Percentiles rank a stretch among this genome's conserved stretches.
These are phyloP conservation scores for Ephestia elutella DNA, from an alignment of 1,140 invertebrate genomes.

Conservation along the genomic window DNA sequence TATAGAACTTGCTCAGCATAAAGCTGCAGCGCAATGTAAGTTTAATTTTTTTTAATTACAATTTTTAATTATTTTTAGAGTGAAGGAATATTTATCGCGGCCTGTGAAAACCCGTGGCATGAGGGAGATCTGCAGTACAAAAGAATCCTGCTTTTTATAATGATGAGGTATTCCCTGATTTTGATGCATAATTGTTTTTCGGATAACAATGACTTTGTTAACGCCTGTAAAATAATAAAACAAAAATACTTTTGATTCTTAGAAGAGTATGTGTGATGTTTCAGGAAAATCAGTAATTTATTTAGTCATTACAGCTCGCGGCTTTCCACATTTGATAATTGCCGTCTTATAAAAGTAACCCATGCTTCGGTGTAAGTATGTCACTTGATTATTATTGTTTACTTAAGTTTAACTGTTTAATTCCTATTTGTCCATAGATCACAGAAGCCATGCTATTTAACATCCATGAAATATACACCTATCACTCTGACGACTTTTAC, in stretches of 20 bases:
- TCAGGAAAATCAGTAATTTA: no score
- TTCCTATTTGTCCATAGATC: not conserved
- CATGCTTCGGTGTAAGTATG: no score
- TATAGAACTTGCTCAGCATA: no score
- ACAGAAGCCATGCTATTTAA: not conserved
- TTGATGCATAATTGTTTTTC: not conserved
- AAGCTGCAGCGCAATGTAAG: no score
- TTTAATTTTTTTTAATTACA: no score
- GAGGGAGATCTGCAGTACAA: conserved; percentile 12
- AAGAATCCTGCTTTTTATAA: conserved; percentile 22
- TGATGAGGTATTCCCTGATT: conserved; percentile 14
- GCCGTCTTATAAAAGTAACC: no score
- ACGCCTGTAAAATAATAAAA: not conserved
- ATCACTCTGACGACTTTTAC: conserved; percentile 34
- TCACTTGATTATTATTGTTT: no score
- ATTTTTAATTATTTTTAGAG: conserved; percentile 16
- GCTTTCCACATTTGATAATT: no score
- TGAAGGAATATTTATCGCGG: conserved; percentile 11
- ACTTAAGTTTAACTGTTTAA: not conserved
- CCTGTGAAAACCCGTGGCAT: conserved; percentile 22
- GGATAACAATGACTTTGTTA: no score
- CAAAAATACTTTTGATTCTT: no score
- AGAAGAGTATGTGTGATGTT: no score
- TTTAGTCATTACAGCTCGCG: no score
- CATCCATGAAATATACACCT: not conserved